phyloP scores from a whole-genome alignment of 2,888 invertebrate genomes.

The Folsomia candida region DNA sequence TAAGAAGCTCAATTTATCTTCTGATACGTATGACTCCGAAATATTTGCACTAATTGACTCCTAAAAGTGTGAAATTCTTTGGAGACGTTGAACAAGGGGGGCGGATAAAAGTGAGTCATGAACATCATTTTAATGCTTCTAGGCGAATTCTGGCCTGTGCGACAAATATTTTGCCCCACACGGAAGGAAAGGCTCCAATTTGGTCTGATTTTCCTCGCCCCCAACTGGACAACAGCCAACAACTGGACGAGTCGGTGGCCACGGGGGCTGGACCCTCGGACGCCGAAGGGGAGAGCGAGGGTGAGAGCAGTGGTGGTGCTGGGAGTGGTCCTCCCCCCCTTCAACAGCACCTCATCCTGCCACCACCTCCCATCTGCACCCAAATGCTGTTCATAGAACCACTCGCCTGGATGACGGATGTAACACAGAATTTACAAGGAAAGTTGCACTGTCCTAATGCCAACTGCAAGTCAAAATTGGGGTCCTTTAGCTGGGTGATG shows the following conservation, averaged over 20 bases:
- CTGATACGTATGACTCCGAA: too few relatives aligned
- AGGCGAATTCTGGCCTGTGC: conserved; percentile 76
- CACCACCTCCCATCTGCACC: conserved; percentile 60
- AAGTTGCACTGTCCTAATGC: conserved; percentile 73
- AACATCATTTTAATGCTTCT: conserved; percentile 31
- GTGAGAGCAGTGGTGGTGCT: conserved; percentile 50
- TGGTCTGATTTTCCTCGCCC: conserved; percentile 57
- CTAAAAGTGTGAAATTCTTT: too few relatives aligned
- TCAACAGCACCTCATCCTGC: too few relatives aligned
- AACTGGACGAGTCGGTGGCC: conserved; percentile 9
- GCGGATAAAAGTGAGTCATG: too few relatives aligned
- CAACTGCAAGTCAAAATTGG: conserved; percentile 78
- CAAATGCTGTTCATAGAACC: conserved; percentile 85
- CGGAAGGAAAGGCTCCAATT: conserved; percentile 58
- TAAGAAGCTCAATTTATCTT: too few relatives aligned
- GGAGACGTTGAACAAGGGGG: too few relatives aligned
- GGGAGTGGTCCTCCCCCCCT: conserved; percentile 47
- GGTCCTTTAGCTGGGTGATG: conserved; percentile 87
- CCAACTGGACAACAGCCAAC: too few relatives aligned
- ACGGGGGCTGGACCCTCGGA: conserved; percentile 50
- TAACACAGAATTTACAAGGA: conserved; percentile 69
- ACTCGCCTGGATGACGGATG: conserved; percentile 80
- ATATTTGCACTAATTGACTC: too few relatives aligned
- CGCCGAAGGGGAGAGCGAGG: conserved; percentile 9
- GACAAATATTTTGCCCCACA: conserved; percentile 73